These are phyloP conservation scores for Plumapathes pennacea DNA, from an alignment of 92 coral and sea anemone genomes.

Conservation along the genomic window DNA sequence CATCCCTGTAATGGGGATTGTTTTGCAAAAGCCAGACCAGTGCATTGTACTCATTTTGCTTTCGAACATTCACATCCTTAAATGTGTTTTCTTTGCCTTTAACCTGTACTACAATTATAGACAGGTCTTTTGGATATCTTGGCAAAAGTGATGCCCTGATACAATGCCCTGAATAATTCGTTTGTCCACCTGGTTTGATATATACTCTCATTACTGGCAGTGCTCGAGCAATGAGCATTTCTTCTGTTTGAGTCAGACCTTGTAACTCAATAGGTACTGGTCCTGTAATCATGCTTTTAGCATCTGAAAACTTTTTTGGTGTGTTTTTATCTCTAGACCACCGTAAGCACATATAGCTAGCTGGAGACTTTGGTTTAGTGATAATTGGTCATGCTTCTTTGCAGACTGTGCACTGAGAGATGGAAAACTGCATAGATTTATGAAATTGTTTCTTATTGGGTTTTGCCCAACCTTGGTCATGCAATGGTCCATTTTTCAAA, in stretches of 20 bases:
- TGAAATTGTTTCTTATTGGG: slow-evolving; percentile 51
- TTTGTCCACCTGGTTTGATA: too few relatives aligned
- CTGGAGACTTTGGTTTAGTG: too few relatives aligned
- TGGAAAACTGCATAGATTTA: slow-evolving; percentile 40
- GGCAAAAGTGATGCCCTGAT: slow-evolving; percentile 32
- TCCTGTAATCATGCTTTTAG: too few relatives aligned
- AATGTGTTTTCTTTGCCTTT: slow-evolving; percentile 32
- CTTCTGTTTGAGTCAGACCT: too few relatives aligned
- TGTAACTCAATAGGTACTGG: too few relatives aligned
- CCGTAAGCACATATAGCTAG: too few relatives aligned
- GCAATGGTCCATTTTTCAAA: slow-evolving; percentile 50
- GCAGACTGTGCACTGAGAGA: slow-evolving; percentile 50
- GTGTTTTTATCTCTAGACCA: too few relatives aligned
- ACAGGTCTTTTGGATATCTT: slow-evolving; percentile 41
- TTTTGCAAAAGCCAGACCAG: slow-evolving; percentile 24
- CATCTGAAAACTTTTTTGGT: too few relatives aligned
- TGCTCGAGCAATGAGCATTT: too few relatives aligned
- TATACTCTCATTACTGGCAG: too few relatives aligned
- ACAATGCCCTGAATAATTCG: too few relatives aligned
- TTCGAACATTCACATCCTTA: slow-evolving; percentile 33
- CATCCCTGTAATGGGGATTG: slow-evolving; percentile 33
- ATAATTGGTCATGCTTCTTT: too few relatives aligned
- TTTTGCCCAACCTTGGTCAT: slow-evolving; percentile 64
- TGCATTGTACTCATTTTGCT: slow-evolving; percentile 30
- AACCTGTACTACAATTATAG: slow-evolving; percentile 18